phyloP scores from a whole-genome alignment of 2,113 vertebrate genomes.

The Todiramphus saurophagus region DNA sequence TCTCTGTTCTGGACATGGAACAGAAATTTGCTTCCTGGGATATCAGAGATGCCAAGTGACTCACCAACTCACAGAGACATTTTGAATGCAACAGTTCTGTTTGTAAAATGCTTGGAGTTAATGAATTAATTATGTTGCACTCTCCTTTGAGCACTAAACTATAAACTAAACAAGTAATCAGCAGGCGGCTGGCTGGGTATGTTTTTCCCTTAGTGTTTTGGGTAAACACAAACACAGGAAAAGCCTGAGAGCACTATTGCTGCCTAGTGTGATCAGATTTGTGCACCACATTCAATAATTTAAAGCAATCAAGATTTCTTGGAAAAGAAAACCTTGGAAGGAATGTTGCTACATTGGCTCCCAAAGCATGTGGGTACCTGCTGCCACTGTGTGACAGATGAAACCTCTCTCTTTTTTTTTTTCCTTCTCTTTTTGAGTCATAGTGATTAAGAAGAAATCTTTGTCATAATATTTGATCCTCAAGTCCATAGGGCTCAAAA shows the following conservation, averaged over 20 bases:
- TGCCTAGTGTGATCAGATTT: background rate
- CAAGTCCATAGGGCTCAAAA: background rate
- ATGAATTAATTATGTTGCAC: slow-evolving; percentile 18
- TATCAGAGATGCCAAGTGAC: background rate
- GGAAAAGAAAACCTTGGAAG: background rate
- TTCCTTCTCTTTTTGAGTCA: background rate
- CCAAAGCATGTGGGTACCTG: background rate
- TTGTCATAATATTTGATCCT: background rate
- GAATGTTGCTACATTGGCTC: background rate
- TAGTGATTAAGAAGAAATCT: background rate
- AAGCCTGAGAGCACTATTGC: background rate
- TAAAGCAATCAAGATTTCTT: background rate
- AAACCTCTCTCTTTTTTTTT: background rate
- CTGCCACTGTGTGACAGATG: background rate
- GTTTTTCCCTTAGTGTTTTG: background rate
- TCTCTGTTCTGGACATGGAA: background rate
- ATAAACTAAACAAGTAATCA: background rate
- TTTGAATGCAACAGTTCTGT: background rate
- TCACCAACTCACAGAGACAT: background rate
- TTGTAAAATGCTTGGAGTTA: background rate
- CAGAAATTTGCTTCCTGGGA: background rate
- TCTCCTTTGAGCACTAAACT: background rate
- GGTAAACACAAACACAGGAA: background rate
- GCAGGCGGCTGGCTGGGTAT: background rate
- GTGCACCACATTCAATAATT: background rate